A percentile compares a stretch with the other conserved stretches of the same genome.
phyloP scores from a whole-genome alignment of 2,888 invertebrate genomes.

The Drosophila antonietae region DNA sequence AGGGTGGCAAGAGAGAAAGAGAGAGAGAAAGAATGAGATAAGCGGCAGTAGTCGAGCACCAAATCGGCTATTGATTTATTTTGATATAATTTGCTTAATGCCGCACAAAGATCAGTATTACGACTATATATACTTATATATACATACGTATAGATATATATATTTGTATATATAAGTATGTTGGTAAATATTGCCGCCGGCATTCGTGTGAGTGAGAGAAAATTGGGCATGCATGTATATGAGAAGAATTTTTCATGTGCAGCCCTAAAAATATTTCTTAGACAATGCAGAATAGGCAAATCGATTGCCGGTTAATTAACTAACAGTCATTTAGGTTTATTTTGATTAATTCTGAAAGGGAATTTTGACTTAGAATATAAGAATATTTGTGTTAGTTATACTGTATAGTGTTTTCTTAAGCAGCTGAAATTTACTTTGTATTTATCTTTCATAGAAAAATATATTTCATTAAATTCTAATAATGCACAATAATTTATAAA shows the following conservation, averaged over 20 bases:
- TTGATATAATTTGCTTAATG: conserved; percentile 44
- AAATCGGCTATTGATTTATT: conserved; percentile 65
- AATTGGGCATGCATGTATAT: neutral
- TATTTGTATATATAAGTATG: neutral
- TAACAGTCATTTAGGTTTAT: neutral
- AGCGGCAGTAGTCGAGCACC: conserved; percentile 14
- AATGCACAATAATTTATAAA: too few relatives aligned
- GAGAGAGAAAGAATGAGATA: conserved; percentile 3
- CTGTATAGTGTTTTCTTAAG: too few relatives aligned
- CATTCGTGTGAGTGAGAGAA: conserved; percentile 2
- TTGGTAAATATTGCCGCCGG: conserved; percentile 12
- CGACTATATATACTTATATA: conserved; percentile 1
- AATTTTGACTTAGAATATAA: too few relatives aligned
- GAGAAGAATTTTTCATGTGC: conserved; percentile 6
- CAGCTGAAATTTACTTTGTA: too few relatives aligned
- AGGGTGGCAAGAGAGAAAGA: conserved; percentile 9
- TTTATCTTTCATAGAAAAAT: too few relatives aligned
- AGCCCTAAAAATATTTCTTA: conserved; percentile 1
- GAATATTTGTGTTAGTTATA: too few relatives aligned
- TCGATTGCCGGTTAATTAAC: conserved; percentile 3
- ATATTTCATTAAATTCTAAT: too few relatives aligned
- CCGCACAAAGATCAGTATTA: conserved; percentile 26
- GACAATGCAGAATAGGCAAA: neutral
- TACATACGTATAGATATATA: neutral
- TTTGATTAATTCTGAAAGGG: neutral